These are phyloP conservation scores for Apostichopus californicus DNA, from an alignment of 35 echinoderm and acorn worm species.

Conservation along the genomic window DNA sequence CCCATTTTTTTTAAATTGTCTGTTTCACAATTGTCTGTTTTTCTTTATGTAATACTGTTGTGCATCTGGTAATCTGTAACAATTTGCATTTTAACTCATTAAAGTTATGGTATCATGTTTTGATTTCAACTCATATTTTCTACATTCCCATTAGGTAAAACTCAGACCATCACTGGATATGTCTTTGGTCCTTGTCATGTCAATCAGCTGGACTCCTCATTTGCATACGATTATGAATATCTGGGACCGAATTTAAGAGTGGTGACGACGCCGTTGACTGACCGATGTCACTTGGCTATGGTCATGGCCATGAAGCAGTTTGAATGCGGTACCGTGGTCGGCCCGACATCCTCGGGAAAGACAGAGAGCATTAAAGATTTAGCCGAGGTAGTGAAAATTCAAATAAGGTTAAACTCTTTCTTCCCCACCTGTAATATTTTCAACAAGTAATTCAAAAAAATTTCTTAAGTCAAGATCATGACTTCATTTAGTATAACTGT, in stretches of 20 bases:
- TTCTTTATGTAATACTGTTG: too few relatives aligned
- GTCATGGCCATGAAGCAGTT: conserved; percentile 71
- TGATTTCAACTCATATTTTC: neutral
- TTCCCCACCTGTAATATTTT: too few relatives aligned
- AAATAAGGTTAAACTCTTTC: neutral
- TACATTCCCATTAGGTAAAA: neutral
- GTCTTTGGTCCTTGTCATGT: conserved; percentile 54
- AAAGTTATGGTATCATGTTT: too few relatives aligned
- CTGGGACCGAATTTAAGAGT: conserved; percentile 62
- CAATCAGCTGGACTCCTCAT: conserved; percentile 65
- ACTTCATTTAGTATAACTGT: too few relatives aligned
- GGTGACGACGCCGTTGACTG: conserved; percentile 81
- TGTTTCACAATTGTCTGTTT: too few relatives aligned
- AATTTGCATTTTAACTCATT: too few relatives aligned
- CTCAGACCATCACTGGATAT: conserved; percentile 7
- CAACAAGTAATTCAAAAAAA: too few relatives aligned
- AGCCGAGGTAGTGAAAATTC: conserved; percentile 63
- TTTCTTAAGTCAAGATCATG: too few relatives aligned
- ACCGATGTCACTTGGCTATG: conserved; percentile 87
- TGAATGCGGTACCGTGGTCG: conserved; percentile 84
- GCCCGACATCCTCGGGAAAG: conserved; percentile 74
- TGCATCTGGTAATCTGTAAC: too few relatives aligned
- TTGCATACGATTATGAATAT: conserved; percentile 92
- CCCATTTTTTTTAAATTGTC: too few relatives aligned
- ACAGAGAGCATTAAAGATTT: conserved; percentile 74